Evolutionary conservation across 2,888 invertebrate species (phyloP), one percentile per base, ranked within the genome.

Genomic region (Drosophila demipolita): DNA sequence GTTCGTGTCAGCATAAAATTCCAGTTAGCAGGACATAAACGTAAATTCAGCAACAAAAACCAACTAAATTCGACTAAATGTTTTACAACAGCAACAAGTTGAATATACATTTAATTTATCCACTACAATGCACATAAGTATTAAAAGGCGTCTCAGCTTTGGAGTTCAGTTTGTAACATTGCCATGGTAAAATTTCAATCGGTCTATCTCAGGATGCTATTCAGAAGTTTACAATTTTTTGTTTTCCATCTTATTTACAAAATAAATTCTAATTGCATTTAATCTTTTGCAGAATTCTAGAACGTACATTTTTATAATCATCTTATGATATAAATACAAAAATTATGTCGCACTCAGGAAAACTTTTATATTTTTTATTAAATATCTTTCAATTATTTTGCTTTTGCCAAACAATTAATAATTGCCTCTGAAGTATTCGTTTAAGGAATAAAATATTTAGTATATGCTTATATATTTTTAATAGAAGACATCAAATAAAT

Each of bases 11-110:
- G 68, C 75, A 75, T 53, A 62, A 73, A 79, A 82, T 73, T 58
- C 59, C 65, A 70, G 75, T 84, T 59, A 55, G 65, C 66, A 69
- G 59, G 49, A 55, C 63, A 66, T 67, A 73, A 67, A 67, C 66
- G 78, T 65, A 42, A 40, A 55, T 40, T 67, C 69, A 73, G 70
- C 74, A 66, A 38, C 50, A 65, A 63, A 45, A 62, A 36, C 17
- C 61, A 64, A 36, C 54, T 33, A 42, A 55, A 57, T 63, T 49
- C 33, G 8, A 35, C 45, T 63, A 66, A 69, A 69, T 59, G 59
- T 68, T 45, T 57, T 63, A 80, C 38, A 61, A 49, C 32, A 68
- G 55, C 81, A 88, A 90, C 90, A 52, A 90, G 85, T 85, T 83
- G 83, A 85, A 90, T 82, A 52, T 66, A 49, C 57, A 81, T 69